phyloP scores from a whole-genome alignment of 2,797 vertebrate genomes.

The Trichosurus vulpecula region DNA sequence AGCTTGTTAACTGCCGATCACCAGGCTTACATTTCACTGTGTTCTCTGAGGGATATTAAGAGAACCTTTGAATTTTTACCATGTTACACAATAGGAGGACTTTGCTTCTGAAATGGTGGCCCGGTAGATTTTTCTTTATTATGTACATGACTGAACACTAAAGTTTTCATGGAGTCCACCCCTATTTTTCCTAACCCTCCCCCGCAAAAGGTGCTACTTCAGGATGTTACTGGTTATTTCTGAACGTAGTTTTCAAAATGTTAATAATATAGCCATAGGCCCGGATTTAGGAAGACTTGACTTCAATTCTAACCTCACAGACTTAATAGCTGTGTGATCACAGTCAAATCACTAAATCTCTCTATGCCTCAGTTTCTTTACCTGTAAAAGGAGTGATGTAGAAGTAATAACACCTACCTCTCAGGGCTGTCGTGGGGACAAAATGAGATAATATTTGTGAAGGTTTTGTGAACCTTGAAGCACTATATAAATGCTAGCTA shows the following conservation, averaged over 20 bases:
- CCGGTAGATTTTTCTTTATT: neutral
- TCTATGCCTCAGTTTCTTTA: too few relatives aligned
- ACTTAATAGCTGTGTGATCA: too few relatives aligned
- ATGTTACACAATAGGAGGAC: neutral
- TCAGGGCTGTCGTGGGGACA: too few relatives aligned
- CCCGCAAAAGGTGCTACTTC: neutral
- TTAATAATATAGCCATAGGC: constrained; percentile 6
- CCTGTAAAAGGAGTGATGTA: too few relatives aligned
- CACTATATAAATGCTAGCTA: constrained; percentile 1
- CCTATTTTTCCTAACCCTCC: neutral
- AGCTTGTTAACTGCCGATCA: neutral
- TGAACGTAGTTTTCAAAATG: neutral
- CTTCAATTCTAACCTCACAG: too few relatives aligned
- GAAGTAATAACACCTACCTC: too few relatives aligned
- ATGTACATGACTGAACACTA: neutral
- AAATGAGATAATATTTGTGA: neutral
- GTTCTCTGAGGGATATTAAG: constrained; percentile 9
- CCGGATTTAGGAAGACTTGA: too few relatives aligned
- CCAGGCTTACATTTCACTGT: constrained; percentile 32
- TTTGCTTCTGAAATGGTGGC: neutral
- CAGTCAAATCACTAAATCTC: too few relatives aligned
- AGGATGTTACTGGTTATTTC: too few relatives aligned
- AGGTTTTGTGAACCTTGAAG: constrained; percentile 4
- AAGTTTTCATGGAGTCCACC: neutral
- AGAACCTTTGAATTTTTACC: constrained; percentile 33